These are phyloP conservation scores for Aldrovandia affinis DNA, from an alignment of 2,797 vertebrate genomes.

Conservation along the genomic window DNA sequence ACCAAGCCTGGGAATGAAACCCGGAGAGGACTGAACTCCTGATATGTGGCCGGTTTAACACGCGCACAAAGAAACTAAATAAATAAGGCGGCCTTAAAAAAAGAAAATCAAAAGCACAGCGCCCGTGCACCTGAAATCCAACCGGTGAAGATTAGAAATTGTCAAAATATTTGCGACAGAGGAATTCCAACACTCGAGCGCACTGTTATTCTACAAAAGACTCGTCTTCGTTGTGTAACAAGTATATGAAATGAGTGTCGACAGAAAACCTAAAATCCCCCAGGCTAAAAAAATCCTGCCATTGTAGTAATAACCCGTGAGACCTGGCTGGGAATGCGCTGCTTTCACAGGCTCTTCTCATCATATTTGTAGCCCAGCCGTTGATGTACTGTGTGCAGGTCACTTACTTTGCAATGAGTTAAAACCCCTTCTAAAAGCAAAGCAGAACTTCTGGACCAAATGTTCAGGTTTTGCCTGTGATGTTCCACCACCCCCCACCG, in stretches of 20 bases:
- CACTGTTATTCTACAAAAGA: conserved; percentile 69
- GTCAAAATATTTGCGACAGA: conserved; percentile 72
- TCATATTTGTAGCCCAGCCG: conserved; percentile 84
- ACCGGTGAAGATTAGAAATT: conserved; percentile 69
- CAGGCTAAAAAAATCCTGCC: conserved; percentile 83
- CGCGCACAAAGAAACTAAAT: background rate
- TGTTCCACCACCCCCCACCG: conserved; percentile 64
- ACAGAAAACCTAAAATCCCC: conserved; percentile 81
- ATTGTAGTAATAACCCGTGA: conserved; percentile 85
- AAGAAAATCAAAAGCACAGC: conserved; percentile 46
- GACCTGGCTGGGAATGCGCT: conserved; percentile 84
- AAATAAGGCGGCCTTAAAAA: conserved; percentile 16
- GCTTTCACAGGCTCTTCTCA: conserved; percentile 84
- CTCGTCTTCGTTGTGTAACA: conserved; percentile 83
- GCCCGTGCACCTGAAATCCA: conserved; percentile 44
- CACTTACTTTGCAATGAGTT: conserved; percentile 76
- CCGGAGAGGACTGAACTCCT: conserved; percentile 22
- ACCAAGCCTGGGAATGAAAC: conserved; percentile 45
- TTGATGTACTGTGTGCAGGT: conserved; percentile 79
- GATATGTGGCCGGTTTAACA: conserved; percentile 22
- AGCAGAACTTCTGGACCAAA: conserved; percentile 68
- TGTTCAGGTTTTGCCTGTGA: conserved; percentile 62
- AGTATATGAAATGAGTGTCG: conserved; percentile 79
- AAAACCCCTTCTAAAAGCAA: conserved; percentile 69
- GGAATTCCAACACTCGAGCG: conserved; percentile 69